phyloP scores from a whole-genome alignment of 1,140 invertebrate species.

The Eurosta solidaginis region DNA sequence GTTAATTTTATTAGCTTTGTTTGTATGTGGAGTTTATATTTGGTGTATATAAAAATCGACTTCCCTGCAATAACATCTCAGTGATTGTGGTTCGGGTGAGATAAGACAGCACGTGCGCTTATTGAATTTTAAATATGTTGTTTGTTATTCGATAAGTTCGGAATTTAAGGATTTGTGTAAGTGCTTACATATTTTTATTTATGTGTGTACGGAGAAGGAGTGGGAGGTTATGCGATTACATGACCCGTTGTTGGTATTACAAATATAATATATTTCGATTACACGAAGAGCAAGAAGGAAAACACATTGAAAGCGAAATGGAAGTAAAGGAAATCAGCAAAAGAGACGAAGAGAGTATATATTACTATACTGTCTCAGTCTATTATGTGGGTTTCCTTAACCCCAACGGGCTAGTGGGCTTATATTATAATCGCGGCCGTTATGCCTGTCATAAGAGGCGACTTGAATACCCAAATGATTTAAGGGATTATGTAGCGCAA shows the following conservation, averaged over 20 bases:
- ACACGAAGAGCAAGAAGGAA: too few species aligned
- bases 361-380: too few species aligned
- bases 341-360: neutral
- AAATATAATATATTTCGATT: neutral
- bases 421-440: too few species aligned
- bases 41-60: neutral
- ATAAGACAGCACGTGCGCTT: neutral
- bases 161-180: neutral
- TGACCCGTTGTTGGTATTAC: neutral
- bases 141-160: neutral
- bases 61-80: neutral
- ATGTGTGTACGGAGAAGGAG: too few species aligned
- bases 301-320: neutral
- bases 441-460: too few species aligned
- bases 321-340: neutral
- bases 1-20: neutral
- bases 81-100: neutral
- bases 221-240: neutral
- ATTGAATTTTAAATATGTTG: conserved; percentile 22
- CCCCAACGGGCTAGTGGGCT: too few species aligned
- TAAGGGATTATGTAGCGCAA: too few species aligned
- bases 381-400: too few species aligned
- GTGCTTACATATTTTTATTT: neutral
- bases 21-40: neutral
- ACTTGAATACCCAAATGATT: too few species aligned